phyloP scores from a whole-genome alignment of 2,113 vertebrate species.

The Carollia perspicillata region DNA sequence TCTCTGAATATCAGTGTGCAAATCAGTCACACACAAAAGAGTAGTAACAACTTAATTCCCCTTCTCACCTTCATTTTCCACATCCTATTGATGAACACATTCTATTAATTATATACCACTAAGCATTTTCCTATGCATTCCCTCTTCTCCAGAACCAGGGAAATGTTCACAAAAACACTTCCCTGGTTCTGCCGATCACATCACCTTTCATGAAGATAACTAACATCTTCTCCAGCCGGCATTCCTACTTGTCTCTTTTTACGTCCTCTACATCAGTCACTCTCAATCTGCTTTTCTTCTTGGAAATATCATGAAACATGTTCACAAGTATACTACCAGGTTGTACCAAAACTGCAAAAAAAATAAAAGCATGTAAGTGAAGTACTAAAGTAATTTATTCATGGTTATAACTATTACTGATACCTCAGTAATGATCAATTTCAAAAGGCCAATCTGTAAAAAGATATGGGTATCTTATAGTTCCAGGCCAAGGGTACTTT shows the following conservation, averaged over 20 bases:
- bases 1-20: not conserved
- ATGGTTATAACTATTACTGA: not conserved
- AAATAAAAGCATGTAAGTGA: not conserved
- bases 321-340: not conserved
- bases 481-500: not conserved
- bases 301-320: not conserved
- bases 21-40: not conserved
- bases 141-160: too few relatives aligned
- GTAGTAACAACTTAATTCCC: not conserved
- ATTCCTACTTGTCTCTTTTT: not conserved
- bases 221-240: not conserved
- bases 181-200: not conserved
- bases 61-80: not conserved
- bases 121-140: not conserved
- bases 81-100: not conserved
- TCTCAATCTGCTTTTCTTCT: not conserved
- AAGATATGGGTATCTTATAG: not conserved
- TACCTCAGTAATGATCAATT: not conserved
- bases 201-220: not conserved
- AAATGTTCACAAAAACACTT: not conserved
- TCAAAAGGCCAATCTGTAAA: not conserved
- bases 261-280: not conserved
- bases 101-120: not conserved
- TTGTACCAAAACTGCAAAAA: conserved; percentile 6
- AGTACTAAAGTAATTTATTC: not conserved